Evolutionary conservation across 2,113 vertebrate genomes (phyloP), one percentile per base, ranked within the genome.

Genomic region (Ranitomeya variabilis): DNA sequence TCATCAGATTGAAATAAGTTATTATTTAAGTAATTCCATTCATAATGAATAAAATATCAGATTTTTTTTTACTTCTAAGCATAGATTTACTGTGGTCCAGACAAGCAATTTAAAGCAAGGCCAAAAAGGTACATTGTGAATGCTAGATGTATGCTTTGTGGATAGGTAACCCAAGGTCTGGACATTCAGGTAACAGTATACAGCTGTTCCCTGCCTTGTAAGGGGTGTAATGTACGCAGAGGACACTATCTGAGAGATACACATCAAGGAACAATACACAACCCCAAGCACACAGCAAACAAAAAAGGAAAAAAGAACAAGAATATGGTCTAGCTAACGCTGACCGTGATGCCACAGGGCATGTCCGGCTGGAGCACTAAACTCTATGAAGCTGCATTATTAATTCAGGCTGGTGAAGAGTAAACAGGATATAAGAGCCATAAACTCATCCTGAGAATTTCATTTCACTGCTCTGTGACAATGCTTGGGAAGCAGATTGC

Each of bases 401-500:
- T 26, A 71, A 59, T 15, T 55, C 69, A 67, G 71, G 13, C 69
- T 19, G 60, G 54, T 23, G n/a, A 31, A 55, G 62, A 64, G 52
- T 84, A 84, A 84, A 89, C 87, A 89, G 87, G 87, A 89, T 83
- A 57, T 84, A 57, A 18, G 57, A 21, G 59, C 51, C 71, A 87
- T 86, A 86, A 79, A 86, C 15, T 6, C 62, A 67, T 55, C 86
- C 86, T 80, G 80, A 77, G 59, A 83, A 86, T 23, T 69, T 80
- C 14, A 71, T n/a, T 57, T 80, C 57, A 77, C 73, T 52, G 73
- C 73, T 23, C 19, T 62, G 54, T 54, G 66, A 74, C 62, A 74
- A 67, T 87, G 87, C 87, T 74, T 83, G 80, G 80, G 87, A 88
- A 88, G 79, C 86, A 87, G 80, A 83, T 74, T 64, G 55, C 37